A percentile compares a stretch with the other conserved stretches of the same genome.
These are phyloP conservation scores for Chelon auratus DNA, from an alignment of 2,797 vertebrate genomes.

Conservation along the genomic window DNA sequence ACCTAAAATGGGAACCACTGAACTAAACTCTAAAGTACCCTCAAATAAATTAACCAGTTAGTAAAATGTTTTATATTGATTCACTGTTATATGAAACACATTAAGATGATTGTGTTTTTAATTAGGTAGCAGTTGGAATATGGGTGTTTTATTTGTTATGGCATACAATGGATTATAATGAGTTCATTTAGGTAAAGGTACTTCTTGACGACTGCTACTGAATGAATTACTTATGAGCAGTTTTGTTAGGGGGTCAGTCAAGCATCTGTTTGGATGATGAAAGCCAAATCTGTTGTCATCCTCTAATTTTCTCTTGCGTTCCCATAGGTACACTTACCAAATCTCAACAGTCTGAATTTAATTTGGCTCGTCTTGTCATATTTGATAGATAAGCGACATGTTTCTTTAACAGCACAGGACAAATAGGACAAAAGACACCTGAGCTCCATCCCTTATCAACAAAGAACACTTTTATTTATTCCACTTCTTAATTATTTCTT, in stretches of 20 bases:
- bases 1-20: no score
- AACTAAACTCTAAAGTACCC: no score
- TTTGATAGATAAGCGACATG: neutral
- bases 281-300: no score
- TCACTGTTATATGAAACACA: no score
- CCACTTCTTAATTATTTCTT: conserved; percentile 47
- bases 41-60: no score
- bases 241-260: no score
- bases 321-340: neutral
- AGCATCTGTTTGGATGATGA: no score
- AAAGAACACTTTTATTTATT: conserved; percentile 76
- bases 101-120: neutral
- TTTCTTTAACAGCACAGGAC: neutral
- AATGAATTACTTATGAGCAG: no score
- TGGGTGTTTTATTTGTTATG: neutral
- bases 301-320: neutral
- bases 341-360: neutral
- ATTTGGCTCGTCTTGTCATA: neutral
- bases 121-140: neutral
- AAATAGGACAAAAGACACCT: neutral
- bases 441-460: conserved; percentile 48
- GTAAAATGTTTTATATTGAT: no score
- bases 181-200: neutral
- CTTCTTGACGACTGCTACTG: neutral
- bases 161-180: neutral